Base-by-base conservation (phyloP, 2,797 vertebrate genomes). In the Aplochiton taeniatus region DNA sequence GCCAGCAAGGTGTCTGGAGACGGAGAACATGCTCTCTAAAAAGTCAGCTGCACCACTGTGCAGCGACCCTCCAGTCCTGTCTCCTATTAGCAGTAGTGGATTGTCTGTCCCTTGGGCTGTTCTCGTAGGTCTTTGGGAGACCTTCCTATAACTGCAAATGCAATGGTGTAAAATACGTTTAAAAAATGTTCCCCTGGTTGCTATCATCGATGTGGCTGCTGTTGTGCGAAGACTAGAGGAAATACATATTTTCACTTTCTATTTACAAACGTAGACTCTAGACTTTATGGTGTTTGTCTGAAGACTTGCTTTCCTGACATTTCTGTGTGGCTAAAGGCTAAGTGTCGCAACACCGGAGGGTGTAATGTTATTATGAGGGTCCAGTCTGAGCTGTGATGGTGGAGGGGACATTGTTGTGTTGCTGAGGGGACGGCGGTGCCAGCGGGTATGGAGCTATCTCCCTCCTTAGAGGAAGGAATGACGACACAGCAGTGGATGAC, bases 371-470 rank as follows among this genome's bases (percentile, higher is more conserved):
- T 31, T 31, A 3, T 31, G 6, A 31, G 49, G 48, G 9, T 16
- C 45, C 17, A 55, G 11, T n/a, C 31, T 44, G 11, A 17, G 16
- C 14, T 14, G 31, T 14, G 17, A 17, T 49, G 59, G 47, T 11
- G 42, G 61, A 11, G 1, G 52, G 18, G 13, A 20, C 13, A 44
- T 31, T 31, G 31, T 31, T 13, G 43, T 59, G 41, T 54, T 59
- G 12, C 44, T 59, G 58, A 50, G 64, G 18, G 10, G 16, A 57
- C 58, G 63, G 18, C 53, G 49, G 56, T 58, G 48, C 55, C 64
- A 52, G 55, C 56, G 47, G 16, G 11, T 45, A 9, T 58, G n/a
- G 12, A 47, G 46, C 31, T 31, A 31, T 31, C 31, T 56, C 31
- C 62, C 47, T 58, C 47, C 56, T 13, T 5, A 13, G 41, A 43